Evolutionary conservation across 2,797 vertebrate species (phyloP).

Genomic region (Premnoplex brunnescens): DNA sequence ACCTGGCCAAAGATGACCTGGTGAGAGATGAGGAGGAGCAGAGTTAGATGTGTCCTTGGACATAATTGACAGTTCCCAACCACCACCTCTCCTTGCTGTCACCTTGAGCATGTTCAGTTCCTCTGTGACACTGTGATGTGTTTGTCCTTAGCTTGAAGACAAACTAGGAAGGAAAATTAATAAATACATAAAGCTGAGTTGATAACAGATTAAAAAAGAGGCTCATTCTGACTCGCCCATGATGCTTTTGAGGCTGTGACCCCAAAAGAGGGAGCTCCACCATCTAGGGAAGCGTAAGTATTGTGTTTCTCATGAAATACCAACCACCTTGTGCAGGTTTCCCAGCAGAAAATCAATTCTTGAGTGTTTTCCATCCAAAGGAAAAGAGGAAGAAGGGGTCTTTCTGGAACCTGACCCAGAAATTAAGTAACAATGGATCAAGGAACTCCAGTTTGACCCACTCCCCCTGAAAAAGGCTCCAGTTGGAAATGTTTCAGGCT

Average conservation of each 20-base stretch:
- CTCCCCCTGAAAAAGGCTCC: neutral
- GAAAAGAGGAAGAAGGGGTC: slow-evolving; percentile 59
- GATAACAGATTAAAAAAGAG: neutral
- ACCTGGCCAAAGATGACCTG: neutral
- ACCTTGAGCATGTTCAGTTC: neutral
- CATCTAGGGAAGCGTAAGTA: neutral
- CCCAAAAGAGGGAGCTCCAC: slow-evolving; percentile 43
- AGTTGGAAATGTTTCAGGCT: slow-evolving; percentile 46
- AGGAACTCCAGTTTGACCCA: slow-evolving; percentile 65
- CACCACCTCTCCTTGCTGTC: neutral
- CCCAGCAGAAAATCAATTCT: slow-evolving; percentile 50
- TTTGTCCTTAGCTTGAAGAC: neutral
- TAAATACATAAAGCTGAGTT: neutral
- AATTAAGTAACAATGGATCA: slow-evolving; percentile 62
- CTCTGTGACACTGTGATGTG: accelerated
- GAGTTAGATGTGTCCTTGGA: neutral
- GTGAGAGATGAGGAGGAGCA: neutral
- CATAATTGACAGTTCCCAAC: neutral
- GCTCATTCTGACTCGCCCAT: accelerated
- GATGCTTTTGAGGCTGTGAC: accelerated
- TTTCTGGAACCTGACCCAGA: slow-evolving; percentile 70
- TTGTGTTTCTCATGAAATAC: slow-evolving; percentile 4
- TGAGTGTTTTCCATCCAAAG: slow-evolving; percentile 53
- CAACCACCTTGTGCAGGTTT: neutral
- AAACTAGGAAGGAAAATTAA: neutral